Percentiles rank a stretch among this genome's conserved stretches.
phyloP scores from a whole-genome alignment of 2,888 invertebrate species.

The Argyresthia albistria region DNA sequence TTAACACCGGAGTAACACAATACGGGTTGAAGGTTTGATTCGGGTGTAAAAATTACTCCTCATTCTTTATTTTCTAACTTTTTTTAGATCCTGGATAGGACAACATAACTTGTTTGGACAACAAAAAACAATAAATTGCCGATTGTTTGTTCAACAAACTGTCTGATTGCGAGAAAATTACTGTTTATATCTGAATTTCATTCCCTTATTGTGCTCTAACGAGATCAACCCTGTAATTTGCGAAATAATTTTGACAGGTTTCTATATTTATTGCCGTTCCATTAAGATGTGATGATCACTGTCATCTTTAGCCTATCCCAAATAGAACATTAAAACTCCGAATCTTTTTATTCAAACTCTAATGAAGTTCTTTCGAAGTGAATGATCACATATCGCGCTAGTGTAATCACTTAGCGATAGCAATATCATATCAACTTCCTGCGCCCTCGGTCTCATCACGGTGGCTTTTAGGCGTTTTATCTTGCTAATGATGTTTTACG shows the following conservation, averaged over 20 bases:
- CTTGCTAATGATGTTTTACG: conserved; percentile 70
- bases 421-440: conserved; percentile 25
- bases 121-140: conserved; percentile 22
- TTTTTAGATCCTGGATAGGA: conserved; percentile 23
- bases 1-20: conserved; percentile 62
- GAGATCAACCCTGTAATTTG: conserved; percentile 18
- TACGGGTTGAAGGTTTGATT: conserved; percentile 53
- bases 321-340: not conserved
- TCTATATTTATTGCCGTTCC: not conserved
- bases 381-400: conserved; percentile 11
- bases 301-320: no score
- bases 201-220: conserved; percentile 17
- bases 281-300: not conserved
- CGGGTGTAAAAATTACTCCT: conserved; percentile 68
- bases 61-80: conserved; percentile 36
- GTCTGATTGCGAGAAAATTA: conserved; percentile 20
- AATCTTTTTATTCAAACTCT: not conserved
- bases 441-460: conserved; percentile 38
- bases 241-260: conserved; percentile 10
- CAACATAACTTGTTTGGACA: conserved; percentile 11
- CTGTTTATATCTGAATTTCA: conserved; percentile 18
- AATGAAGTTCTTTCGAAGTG: conserved; percentile 1
- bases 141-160: conserved; percentile 45
- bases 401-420: conserved; percentile 8
- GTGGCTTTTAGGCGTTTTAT: conserved; percentile 54